Base-by-base conservation (phyloP, 1,140 invertebrate species). In the Pteromalus puparum region DNA sequence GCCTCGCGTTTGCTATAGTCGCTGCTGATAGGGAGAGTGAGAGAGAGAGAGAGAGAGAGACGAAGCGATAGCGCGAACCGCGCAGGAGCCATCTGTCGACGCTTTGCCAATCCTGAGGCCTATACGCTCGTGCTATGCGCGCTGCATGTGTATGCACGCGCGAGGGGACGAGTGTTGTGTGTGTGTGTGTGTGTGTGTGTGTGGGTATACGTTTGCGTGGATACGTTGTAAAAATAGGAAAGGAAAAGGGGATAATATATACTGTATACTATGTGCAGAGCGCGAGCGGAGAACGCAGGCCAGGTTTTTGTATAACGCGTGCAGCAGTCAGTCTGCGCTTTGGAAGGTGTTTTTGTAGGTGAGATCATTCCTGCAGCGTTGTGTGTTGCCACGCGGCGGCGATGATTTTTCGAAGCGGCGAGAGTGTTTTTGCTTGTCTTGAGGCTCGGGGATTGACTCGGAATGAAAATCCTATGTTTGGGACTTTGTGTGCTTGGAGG, bases 11-110 rank as follows among this genome's bases (percentile, higher is more conserved):
- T 61, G 53, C 53, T 61, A 61, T 61, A 61, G 53, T 61, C 53
- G 53, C 53, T 61, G 53, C 53, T 61, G 53, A 61, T 61, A 61
- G 72, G 67, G 24, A 61, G 82, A 68, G 75, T 13, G 42, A 61
- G 75, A 48, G 67, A 46, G 74, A 70, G 24, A 61, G 82, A 68
- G 75, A n/a, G 42, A 61, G 75, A 48, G 67, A 46, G 74, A 70
- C 61, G 18, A n/a, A 28, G 74, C 1, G 74, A 76, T 73, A 48
- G 53, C 34, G 61, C 28, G 73, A 1, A n/a, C 53, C 82, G 61
- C 38, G 75, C 75, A 83, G 82, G 48, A 75, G 83, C 77, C 83
- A 84, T 84, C 83, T 84, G 83, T 84, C 83, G 83, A 81, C 83
- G 83, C 77, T 73, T 73, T 73, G 75, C 26, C 53, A 78, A 53